Evolutionary conservation across 2,888 invertebrate genomes (phyloP).

Genomic region (Tanytarsus gracilentus): DNA sequence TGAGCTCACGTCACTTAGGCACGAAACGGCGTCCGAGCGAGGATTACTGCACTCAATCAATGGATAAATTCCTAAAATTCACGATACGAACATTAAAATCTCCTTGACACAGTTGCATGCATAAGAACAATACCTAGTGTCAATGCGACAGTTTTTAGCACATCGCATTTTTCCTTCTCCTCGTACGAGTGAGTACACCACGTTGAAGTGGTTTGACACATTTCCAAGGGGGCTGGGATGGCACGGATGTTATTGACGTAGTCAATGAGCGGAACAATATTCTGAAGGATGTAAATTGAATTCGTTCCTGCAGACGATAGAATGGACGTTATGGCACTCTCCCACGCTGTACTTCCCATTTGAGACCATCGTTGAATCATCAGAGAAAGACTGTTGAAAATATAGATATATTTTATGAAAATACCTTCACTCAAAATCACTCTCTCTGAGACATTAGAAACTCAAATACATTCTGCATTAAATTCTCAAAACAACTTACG

Average conservation of each 20-base stretch:
- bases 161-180: slow-evolving; percentile 53
- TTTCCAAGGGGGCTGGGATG: slow-evolving; percentile 31
- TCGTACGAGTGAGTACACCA: slow-evolving; percentile 52
- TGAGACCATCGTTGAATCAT: slow-evolving; percentile 34
- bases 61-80: slow-evolving; percentile 56
- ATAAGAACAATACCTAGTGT: no score
- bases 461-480: no score
- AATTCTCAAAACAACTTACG: not conserved
- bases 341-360: slow-evolving; percentile 29
- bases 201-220: slow-evolving; percentile 37
- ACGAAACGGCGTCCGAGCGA: slow-evolving; percentile 45
- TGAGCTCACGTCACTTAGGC: slow-evolving; percentile 47
- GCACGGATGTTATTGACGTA: slow-evolving; percentile 32
- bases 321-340: slow-evolving; percentile 33
- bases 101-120: no score
- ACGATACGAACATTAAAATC: no score
- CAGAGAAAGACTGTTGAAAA: slow-evolving; percentile 27
- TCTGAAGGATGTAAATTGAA: not conserved
- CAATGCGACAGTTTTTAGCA: slow-evolving; percentile 49
- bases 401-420: slow-evolving; percentile 32
- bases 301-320: slow-evolving; percentile 30
- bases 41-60: slow-evolving; percentile 46
- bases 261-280: not conserved
- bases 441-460: no score
- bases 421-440: no score